Evolutionary conservation across 2,113 vertebrate species (phyloP).

Genomic region (Anhinga anhinga): DNA sequence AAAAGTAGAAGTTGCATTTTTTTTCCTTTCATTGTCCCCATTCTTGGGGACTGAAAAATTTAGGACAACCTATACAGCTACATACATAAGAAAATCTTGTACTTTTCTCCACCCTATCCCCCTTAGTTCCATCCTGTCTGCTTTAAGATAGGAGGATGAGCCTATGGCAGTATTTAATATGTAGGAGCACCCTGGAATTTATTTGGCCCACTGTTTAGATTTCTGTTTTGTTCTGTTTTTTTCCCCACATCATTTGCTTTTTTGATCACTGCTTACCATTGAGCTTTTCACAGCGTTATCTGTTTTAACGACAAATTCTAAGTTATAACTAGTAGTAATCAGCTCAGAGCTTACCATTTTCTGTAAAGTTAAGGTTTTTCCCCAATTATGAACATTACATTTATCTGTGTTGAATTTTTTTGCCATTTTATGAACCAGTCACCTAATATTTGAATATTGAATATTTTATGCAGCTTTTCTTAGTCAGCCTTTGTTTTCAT

Average conservation of each 20-base stretch:
- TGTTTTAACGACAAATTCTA: neutral
- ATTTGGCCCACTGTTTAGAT: neutral
- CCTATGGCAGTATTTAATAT: neutral
- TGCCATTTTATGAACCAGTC: neutral
- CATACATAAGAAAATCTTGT: accelerated
- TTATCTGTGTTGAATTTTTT: neutral
- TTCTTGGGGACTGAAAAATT: neutral
- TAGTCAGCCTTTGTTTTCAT: neutral
- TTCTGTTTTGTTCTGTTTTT: neutral
- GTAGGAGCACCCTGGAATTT: neutral
- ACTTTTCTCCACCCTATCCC: neutral
- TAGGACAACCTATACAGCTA: neutral
- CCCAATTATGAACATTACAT: accelerated
- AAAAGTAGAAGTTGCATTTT: neutral
- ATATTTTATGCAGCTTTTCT: neutral
- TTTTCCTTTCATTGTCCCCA: neutral
- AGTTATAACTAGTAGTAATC: neutral
- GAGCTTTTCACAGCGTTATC: neutral
- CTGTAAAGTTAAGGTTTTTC: neutral
- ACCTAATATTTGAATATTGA: neutral
- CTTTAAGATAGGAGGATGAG: neutral
- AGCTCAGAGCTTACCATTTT: neutral
- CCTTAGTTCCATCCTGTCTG: neutral
- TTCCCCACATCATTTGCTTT: neutral
- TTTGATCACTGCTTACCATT: neutral